Evolutionary conservation across 1,140 invertebrate species (phyloP), one percentile per base, ranked within the genome.

Genomic region (Lordiphosa clarofinis): DNA sequence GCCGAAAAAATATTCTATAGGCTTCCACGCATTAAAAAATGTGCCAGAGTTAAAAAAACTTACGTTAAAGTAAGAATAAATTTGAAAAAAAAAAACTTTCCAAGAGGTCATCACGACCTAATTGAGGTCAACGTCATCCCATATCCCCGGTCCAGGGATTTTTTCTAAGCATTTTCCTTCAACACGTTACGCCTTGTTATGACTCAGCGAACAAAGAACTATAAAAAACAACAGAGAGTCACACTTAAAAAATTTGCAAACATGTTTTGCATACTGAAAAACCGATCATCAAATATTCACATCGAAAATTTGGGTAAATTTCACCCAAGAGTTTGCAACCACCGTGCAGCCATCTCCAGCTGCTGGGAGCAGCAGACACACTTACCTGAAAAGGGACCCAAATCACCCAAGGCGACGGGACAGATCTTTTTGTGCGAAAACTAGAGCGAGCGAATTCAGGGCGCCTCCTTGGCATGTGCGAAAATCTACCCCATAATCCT

Each of bases 211-310:
- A 82, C 57, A 82, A 82, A 49, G 46, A 55, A 46, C 19, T 59
- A 54, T 62, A 71, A 60, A 68, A 49, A 74, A 68, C 28, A 57
- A 35, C 15, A 61, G 58, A 68, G 57, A 74, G 54, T 44, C 43
- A 13, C 67, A 66, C 64, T 76, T 84, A 76, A 84, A 78, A 84
- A 84, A 84, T 82, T 76, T 84, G 78, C 78, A 82, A 82, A 82
- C 78, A 76, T 84, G 73, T 78, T 84, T 84, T 84, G 78, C 78
- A 84, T 84, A 66, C 56, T 73, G 54, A 38, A 57, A 73, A 76
- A 70, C 73, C 78, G 59, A 84, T 70, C 68, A 59, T 66, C 60
- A 78, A 82, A 84, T 70, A 84, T 73, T 84, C 78, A 62, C 78
- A 70, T 56, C 60, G 42, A 43, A 43, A 55, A 38, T 35, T 24